Evolutionary conservation across 2,888 invertebrate species (phyloP).

Genomic region (Meandrusa payeni): DNA sequence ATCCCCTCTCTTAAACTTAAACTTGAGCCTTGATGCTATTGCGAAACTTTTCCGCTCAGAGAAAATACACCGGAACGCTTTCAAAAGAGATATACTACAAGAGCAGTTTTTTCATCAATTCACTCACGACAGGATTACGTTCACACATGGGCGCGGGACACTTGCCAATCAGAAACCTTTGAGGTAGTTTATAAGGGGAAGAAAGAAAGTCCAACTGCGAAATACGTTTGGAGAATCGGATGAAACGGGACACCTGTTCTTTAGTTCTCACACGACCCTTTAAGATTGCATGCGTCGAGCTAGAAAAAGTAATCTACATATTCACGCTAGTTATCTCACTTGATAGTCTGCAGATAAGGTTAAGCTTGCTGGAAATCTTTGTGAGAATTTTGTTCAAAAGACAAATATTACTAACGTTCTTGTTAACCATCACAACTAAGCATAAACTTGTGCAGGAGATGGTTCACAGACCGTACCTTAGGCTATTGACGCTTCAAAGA

Average conservation of each 20-base stretch:
- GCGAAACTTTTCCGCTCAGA: conserved; percentile 76
- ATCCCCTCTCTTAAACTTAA: conserved; percentile 63
- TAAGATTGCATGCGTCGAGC: conserved; percentile 23
- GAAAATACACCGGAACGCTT: conserved; percentile 78
- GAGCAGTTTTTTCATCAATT: conserved; percentile 53
- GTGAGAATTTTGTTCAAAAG: no score
- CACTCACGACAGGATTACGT: conserved; percentile 59
- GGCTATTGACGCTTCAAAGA: no score
- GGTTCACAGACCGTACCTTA: no score
- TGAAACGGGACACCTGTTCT: conserved; percentile 24
- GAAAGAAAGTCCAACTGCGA: conserved; percentile 34
- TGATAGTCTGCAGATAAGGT: not conserved
- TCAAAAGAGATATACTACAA: conserved; percentile 65
- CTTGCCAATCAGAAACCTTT: conserved; percentile 62
- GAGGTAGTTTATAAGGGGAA: conserved; percentile 42
- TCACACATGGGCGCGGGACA: conserved; percentile 44
- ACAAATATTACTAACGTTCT: no score
- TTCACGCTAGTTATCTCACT: conserved; percentile 11
- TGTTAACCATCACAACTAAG: no score
- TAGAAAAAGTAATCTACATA: conserved; percentile 24
- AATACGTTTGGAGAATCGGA: conserved; percentile 25
- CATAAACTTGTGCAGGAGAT: no score
- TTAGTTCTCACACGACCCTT: conserved; percentile 20
- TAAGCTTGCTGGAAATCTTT: not conserved
- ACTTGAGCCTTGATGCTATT: conserved; percentile 67